Percentiles rank a stretch among this genome's conserved stretches.
phyloP scores from a whole-genome alignment of 2,888 invertebrate genomes.

The Macaria liturata region DNA sequence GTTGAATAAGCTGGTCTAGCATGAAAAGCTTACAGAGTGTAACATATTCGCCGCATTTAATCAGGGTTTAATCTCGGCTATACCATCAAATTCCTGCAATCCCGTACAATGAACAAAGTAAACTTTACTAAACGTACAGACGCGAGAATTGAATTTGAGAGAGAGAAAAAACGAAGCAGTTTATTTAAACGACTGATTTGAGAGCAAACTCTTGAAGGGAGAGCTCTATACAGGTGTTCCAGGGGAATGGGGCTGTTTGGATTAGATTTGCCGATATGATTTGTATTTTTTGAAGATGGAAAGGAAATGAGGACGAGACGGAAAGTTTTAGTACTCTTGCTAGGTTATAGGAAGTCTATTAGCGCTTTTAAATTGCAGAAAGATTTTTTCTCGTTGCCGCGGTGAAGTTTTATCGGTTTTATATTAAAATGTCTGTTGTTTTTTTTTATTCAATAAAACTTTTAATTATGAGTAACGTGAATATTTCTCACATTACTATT shows the following conservation, averaged over 20 bases:
- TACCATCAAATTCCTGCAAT: constrained; percentile 37
- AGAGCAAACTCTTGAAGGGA: constrained; percentile 69
- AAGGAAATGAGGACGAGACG: constrained; percentile 7
- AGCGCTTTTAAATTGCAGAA: neutral
- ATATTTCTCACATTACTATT: no score
- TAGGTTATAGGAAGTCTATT: neutral
- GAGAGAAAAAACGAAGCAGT: constrained; percentile 67
- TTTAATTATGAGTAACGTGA: no score
- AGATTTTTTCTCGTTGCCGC: no score
- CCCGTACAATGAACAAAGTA: constrained; percentile 52
- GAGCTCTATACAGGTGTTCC: constrained; percentile 50
- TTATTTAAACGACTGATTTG: constrained; percentile 78
- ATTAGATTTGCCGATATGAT: constrained; percentile 23
- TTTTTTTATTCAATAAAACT: no score
- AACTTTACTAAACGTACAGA: constrained; percentile 60
- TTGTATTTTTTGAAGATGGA: constrained; percentile 19
- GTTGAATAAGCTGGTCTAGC: no score
- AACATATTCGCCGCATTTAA: constrained; percentile 23
- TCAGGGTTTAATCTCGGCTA: constrained; percentile 28
- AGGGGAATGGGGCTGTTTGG: constrained; percentile 13
- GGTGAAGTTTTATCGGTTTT: no score
- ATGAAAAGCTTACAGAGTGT: constrained; percentile 11
- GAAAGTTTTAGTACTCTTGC: neutral
- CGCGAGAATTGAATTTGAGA: constrained; percentile 67
- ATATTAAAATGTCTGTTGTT: no score